Evolutionary conservation across 2,113 vertebrate genomes (phyloP).

Genomic region (Gadus macrocephalus): DNA sequence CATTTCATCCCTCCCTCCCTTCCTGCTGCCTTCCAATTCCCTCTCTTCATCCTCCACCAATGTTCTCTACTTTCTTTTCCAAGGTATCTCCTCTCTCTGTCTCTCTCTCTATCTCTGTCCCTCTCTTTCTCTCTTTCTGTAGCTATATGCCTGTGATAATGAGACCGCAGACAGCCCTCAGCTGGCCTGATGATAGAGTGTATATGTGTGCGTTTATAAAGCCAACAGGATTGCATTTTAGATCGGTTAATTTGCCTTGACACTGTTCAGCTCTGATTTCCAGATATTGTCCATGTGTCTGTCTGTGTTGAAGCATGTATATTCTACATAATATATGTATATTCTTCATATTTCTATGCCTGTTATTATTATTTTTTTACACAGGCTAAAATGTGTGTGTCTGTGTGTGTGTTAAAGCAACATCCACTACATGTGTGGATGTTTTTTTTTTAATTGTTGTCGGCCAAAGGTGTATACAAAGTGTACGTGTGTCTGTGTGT

Average conservation of each 20-base stretch:
- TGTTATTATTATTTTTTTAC: no score
- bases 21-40: background rate
- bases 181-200: background rate
- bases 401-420: no score
- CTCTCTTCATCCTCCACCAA: background rate
- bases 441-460: background rate
- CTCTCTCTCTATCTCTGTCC: background rate
- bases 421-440: constrained; percentile 16
- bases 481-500: constrained; percentile 10
- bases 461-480: constrained; percentile 12
- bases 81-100: background rate
- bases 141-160: background rate
- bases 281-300: constrained; percentile 23
- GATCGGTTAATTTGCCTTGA: constrained; percentile 53
- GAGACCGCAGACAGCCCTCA: background rate
- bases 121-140: background rate
- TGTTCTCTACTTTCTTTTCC: background rate
- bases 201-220: constrained; percentile 26
- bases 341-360: no score
- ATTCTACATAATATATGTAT: constrained; percentile 11
- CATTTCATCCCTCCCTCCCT: background rate
- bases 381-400: no score
- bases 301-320: constrained; percentile 24
- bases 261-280: constrained; percentile 35
- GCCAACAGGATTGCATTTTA: constrained; percentile 60